phyloP scores from a whole-genome alignment of 2,797 vertebrate species.

The Crocodylus rhombifer region DNA sequence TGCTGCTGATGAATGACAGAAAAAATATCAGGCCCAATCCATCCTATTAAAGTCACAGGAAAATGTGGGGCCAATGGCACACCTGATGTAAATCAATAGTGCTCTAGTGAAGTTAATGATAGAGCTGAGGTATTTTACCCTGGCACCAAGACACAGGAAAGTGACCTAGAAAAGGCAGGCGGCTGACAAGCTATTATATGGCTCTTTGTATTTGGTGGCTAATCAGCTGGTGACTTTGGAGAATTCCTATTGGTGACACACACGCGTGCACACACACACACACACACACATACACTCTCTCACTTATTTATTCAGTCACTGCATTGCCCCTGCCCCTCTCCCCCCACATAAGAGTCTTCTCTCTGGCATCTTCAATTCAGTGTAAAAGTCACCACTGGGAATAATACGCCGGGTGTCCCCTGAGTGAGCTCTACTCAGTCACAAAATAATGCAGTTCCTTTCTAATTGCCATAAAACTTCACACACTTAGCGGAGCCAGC shows the following conservation, averaged over 20 bases:
- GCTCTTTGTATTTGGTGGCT: constrained; percentile 13
- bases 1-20: not conserved
- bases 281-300: not conserved
- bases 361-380: not conserved
- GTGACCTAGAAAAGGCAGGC: constrained; percentile 1
- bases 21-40: not conserved
- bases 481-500: not conserved
- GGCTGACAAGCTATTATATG: not conserved
- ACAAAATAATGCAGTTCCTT: not conserved
- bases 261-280: not conserved
- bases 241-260: constrained; percentile 1
- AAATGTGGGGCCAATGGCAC: fast-evolving
- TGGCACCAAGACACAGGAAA: not conserved
- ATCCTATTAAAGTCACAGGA: not conserved
- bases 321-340: no score
- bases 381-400: not conserved
- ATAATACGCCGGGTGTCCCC: not conserved
- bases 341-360: no score
- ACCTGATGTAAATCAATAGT: not conserved
- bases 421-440: not conserved
- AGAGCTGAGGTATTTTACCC: not conserved
- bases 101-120: not conserved
- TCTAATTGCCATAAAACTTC: constrained; percentile 13
- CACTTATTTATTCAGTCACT: not conserved
- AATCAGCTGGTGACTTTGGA: constrained; percentile 8